Percentiles rank a stretch among this genome's conserved stretches.
These are phyloP conservation scores for Xanthorhoe designata DNA, from an alignment of 2,888 invertebrate species.

Conservation along the genomic window DNA sequence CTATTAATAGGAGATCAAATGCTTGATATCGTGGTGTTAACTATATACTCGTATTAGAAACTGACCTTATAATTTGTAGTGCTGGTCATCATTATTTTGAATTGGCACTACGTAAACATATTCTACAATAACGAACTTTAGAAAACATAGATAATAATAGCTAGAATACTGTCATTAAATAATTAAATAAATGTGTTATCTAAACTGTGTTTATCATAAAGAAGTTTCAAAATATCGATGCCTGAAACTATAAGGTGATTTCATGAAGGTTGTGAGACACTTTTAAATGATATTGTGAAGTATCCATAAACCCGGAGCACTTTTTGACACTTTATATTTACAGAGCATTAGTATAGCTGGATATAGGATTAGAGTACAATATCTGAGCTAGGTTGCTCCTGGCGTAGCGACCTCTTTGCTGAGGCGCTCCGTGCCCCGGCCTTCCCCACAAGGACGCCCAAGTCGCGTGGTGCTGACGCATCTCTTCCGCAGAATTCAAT, in stretches of 20 bases:
- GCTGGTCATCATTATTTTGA: not conserved
- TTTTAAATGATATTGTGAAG: too few species aligned
- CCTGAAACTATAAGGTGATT: too few species aligned
- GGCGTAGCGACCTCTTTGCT: constrained; percentile 79
- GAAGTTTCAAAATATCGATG: too few species aligned
- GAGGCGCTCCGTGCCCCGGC: constrained; percentile 88
- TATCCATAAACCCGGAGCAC: too few species aligned
- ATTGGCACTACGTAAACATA: constrained; percentile 24
- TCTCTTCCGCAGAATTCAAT: constrained; percentile 87
- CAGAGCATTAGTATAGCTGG: constrained; percentile 48
- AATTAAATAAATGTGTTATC: too few species aligned
- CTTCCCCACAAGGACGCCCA: constrained; percentile 93
- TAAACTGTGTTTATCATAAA: too few species aligned
- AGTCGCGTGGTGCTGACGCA: constrained; percentile 89
- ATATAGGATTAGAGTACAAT: constrained; percentile 66
- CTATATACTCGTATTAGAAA: too few species aligned
- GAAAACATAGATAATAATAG: not conserved
- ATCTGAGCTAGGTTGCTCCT: constrained; percentile 73
- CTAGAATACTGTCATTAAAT: too few species aligned
- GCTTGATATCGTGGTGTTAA: too few species aligned
- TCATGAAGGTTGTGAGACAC: too few species aligned
- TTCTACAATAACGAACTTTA: not conserved
- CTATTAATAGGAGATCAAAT: too few species aligned
- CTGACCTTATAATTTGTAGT: not conserved
- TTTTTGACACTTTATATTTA: constrained; percentile 18